Percentiles rank a stretch among this genome's conserved stretches.
Conservation (phyloP, 2,113 vertebrate species). For the Sinocyclocheilus anshuiensis region DNA sequence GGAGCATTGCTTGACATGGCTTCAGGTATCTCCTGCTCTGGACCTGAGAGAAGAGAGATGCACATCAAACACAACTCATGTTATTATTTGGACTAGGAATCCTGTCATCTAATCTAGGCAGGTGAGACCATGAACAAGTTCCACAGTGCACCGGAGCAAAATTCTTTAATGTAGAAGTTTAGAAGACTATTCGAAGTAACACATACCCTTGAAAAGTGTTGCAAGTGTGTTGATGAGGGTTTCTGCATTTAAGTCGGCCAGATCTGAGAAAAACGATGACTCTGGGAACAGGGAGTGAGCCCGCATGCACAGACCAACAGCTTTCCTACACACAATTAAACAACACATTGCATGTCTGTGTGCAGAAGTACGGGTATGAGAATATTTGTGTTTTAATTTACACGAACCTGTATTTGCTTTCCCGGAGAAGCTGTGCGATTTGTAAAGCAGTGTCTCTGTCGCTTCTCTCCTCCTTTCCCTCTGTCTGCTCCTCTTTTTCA, state of each 20-base stretch:
- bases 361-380: not conserved
- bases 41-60: constrained; percentile 58
- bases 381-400: not conserved
- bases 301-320: constrained; percentile 77
- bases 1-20: constrained; percentile 60
- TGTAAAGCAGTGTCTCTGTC: constrained; percentile 72
- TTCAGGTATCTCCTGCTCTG: constrained; percentile 64
- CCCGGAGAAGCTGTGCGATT: constrained; percentile 80
- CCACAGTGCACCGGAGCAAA: not conserved
- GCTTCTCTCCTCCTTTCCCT: constrained; percentile 61
- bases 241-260: constrained; percentile 64
- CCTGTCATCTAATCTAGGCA: not conserved
- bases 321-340: constrained; percentile 73
- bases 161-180: not conserved
- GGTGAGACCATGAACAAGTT: not conserved
- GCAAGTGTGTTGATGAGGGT: constrained; percentile 77
- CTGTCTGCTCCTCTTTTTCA: constrained; percentile 51
- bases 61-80: not conserved
- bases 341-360: not conserved
- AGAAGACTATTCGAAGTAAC: not conserved
- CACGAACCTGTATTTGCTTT: constrained; percentile 88
- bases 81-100: not conserved
- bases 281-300: constrained; percentile 75
- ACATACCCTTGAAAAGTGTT: constrained; percentile 84
- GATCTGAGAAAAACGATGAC: constrained; percentile 74